A percentile compares a stretch with the other conserved stretches of the same genome.
Evolutionary conservation across 2,797 vertebrate genomes (phyloP).

Genomic region (Melanotaenia maccullochi): DNA sequence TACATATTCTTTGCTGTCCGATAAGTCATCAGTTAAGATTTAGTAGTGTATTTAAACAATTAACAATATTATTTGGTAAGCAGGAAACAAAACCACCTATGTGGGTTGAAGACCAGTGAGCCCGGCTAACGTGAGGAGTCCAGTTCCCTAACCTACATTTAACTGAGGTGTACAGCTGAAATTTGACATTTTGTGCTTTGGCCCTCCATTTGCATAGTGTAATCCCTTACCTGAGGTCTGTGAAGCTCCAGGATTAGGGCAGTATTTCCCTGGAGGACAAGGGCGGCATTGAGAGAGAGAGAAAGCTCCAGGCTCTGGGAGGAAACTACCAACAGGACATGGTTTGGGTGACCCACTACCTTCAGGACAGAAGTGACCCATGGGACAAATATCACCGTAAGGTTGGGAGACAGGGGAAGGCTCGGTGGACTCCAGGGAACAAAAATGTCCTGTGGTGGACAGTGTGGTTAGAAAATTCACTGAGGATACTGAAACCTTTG

Average conservation of each 20-base stretch:
- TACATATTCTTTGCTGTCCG: not conserved
- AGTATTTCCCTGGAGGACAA: slow-evolving; percentile 88
- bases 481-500: slow-evolving; percentile 20
- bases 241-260: slow-evolving; percentile 73
- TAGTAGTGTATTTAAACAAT: too few species aligned
- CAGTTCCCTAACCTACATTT: too few species aligned
- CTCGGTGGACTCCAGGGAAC: slow-evolving; percentile 75
- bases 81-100: too few species aligned
- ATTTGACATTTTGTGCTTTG: too few species aligned
- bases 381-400: slow-evolving; percentile 89
- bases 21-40: not conserved
- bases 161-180: too few species aligned
- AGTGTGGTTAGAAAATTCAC: slow-evolving; percentile 35
- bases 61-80: too few species aligned
- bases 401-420: slow-evolving; percentile 74
- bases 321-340: slow-evolving; percentile 88
- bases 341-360: slow-evolving; percentile 84
- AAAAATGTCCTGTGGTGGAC: slow-evolving; percentile 80
- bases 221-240: slow-evolving; percentile 77
- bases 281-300: slow-evolving; percentile 81
- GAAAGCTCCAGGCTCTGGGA: slow-evolving; percentile 78
- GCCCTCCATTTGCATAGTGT: not conserved
- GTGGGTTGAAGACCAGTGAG: too few species aligned
- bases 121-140: too few species aligned
- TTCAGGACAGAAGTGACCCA: slow-evolving; percentile 88